A percentile compares a stretch with the other conserved stretches of the same genome.
Conservation (phyloP, 1,140 invertebrate genomes). For the Drosophila grimshawi region DNA sequence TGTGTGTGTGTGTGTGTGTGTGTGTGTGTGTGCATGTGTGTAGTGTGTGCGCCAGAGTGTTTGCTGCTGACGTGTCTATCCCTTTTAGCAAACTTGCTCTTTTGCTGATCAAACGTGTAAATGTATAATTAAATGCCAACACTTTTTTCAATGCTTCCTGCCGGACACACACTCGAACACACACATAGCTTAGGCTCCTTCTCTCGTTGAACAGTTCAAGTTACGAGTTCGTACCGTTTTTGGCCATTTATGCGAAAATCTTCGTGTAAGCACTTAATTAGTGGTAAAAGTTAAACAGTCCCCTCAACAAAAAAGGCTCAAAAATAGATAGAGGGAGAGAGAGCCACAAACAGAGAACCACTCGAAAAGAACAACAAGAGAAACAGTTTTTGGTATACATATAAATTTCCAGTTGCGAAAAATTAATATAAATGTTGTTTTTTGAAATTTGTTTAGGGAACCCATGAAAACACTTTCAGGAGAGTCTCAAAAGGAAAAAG, state of each 20-base stretch:
- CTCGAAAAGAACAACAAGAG: slow-evolving; percentile 47
- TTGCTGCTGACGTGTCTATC: slow-evolving; percentile 67
- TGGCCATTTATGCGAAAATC: slow-evolving; percentile 73
- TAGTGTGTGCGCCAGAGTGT: slow-evolving; percentile 13
- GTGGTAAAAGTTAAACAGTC: slow-evolving; percentile 78
- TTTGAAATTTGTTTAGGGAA: too few relatives aligned
- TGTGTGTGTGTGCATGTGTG: slow-evolving; percentile 12
- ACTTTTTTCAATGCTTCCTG: slow-evolving; percentile 56
- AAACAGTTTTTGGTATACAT: slow-evolving; percentile 37
- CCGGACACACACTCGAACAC: slow-evolving; percentile 20
- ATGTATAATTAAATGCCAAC: slow-evolving; percentile 81
- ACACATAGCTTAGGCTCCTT: neutral
- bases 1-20: slow-evolving; percentile 16
- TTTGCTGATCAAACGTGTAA: slow-evolving; percentile 73
- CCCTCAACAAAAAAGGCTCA: slow-evolving; percentile 49
- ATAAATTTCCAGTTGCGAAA: too few relatives aligned
- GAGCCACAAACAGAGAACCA: slow-evolving; percentile 11
- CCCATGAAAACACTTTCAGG: too few relatives aligned
- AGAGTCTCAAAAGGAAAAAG: too few relatives aligned
- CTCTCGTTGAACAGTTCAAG: neutral
- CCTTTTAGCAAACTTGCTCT: slow-evolving; percentile 75
- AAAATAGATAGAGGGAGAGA: slow-evolving; percentile 20
- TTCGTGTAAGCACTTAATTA: slow-evolving; percentile 81
- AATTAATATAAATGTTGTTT: too few relatives aligned
- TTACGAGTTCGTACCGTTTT: slow-evolving; percentile 38